Evolutionary conservation across 2,797 vertebrate genomes (phyloP).

Genomic region (Crenichthys baileyi): DNA sequence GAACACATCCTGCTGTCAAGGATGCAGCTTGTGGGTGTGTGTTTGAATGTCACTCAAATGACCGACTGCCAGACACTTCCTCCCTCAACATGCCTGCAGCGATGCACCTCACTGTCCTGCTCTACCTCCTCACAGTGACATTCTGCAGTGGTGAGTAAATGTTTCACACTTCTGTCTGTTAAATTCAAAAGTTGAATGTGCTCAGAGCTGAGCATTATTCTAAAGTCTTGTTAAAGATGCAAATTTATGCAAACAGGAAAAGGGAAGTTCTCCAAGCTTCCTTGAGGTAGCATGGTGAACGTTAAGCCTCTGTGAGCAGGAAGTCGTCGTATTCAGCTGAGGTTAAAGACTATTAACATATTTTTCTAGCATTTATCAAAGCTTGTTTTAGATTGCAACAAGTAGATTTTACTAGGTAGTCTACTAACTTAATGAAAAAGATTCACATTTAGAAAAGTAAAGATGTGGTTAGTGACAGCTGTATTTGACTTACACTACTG

Average conservation of each 20-base stretch:
- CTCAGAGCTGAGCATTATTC: not conserved
- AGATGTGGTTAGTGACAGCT: not conserved
- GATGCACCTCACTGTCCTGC: conserved; percentile 48
- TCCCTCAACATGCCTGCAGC: conserved; percentile 61
- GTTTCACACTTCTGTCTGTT: conserved; percentile 17
- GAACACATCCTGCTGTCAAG: conserved; percentile 74
- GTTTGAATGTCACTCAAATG: conserved; percentile 25
- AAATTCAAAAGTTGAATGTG: not conserved
- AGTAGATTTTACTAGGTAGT: too few relatives aligned
- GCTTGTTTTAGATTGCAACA: not conserved
- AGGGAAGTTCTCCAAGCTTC: not conserved
- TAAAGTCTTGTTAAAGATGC: conserved; percentile 26
- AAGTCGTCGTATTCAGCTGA: not conserved
- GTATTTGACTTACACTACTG: not conserved
- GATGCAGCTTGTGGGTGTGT: conserved; percentile 53
- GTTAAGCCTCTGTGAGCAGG: not conserved
- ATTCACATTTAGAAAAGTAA: not conserved
- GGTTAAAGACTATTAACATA: not conserved
- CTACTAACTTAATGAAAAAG: not conserved
- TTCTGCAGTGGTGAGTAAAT: conserved; percentile 49
- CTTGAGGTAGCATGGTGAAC: not conserved
- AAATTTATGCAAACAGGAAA: conserved; percentile 56
- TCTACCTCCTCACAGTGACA: conserved; percentile 39
- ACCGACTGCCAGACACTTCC: conserved; percentile 20
- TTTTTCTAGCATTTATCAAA: not conserved